Base-by-base conservation (phyloP, 1,140 invertebrate species). In the Drosophila bifasciata region DNA sequence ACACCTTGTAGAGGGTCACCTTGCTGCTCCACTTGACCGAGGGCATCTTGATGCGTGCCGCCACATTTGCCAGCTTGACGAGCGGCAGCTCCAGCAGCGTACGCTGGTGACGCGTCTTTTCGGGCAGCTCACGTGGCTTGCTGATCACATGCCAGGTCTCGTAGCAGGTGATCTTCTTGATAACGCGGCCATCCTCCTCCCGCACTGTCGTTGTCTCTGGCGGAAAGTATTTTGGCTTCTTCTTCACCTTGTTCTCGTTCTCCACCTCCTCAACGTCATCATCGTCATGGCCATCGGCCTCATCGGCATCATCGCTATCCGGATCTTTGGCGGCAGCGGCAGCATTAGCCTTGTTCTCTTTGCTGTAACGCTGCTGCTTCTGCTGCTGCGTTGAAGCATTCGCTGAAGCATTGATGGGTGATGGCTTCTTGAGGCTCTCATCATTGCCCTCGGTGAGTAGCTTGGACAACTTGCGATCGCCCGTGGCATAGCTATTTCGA, bases 141-240 rank as follows among this genome's bases (percentile, higher is more conserved):
- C 80, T 79, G 0, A 92, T 91, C 32, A 92, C 91, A 58, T 91
- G 90, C 91, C 91, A 92, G 28, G 89, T 91, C 69, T 92, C 91
- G 46, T 91, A 92, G 67, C 91, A 91, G 2, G 91, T 92, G 21
- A 92, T 91, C 67, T 91, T 91, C 43, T 90, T 90, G 8, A 91
- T 79, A n/a, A 91, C 49, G 6, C 90, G 88, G n/a, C 90, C 90
- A 13, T 91, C 90, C 53, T 91, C 85, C 45, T 89, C 61, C 15
- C 72, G 73, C 13, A 90, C 79, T 0, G 76, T 80, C 15, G 88
- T 91, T 57, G 90, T 91, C 73, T 90, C 88, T 1, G 81, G 74
- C 36, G 86, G 86, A 41, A 90, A 79, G 48, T 77, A 76, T 56
- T 86, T 76, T 1, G 70, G 53, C 21, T 23, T 28, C 9, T 23